Conservation (phyloP, 1,140 invertebrate species). For the Pseudachorutes palmiensis region DNA sequence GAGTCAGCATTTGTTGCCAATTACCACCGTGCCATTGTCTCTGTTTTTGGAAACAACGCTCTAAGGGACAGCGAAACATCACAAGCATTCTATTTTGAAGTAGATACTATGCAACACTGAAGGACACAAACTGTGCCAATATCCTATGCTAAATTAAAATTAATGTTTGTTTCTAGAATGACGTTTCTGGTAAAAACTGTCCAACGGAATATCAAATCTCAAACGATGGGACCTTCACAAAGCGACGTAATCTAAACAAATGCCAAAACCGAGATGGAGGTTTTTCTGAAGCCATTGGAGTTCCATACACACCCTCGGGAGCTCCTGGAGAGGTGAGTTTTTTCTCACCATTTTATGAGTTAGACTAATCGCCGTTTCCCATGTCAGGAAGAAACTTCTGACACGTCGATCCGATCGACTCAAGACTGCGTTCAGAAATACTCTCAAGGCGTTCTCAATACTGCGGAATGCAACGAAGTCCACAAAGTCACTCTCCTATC, state of each 20-base stretch:
- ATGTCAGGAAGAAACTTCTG: constrained; percentile 10
- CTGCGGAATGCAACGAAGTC: constrained; percentile 18
- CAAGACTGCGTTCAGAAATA: constrained; percentile 22
- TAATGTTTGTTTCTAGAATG: constrained; percentile 50
- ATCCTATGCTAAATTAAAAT: constrained; percentile 40
- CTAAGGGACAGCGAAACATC: constrained; percentile 9
- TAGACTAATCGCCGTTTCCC: neutral
- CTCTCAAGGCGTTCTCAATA: constrained; percentile 5
- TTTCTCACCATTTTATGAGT: no score
- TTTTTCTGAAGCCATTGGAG: constrained; percentile 15
- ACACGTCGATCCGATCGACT: constrained; percentile 15
- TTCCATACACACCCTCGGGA: constrained; percentile 17
- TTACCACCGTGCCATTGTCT: constrained; percentile 78
- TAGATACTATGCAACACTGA: no score
- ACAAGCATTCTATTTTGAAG: neutral
- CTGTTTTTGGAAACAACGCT: constrained; percentile 62
- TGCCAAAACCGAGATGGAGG: constrained; percentile 66
- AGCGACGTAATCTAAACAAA: constrained; percentile 62
- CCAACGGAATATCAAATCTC: constrained; percentile 59
- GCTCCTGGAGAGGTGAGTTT: neutral
- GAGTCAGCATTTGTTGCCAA: constrained; percentile 54
- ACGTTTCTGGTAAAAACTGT: constrained; percentile 69
- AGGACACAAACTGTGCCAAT: constrained; percentile 13
- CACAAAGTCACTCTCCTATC: constrained; percentile 5
- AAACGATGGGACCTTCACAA: constrained; percentile 51